A percentile compares a stretch with the other conserved stretches of the same genome.
Conservation (phyloP, 1,140 invertebrate genomes). For the Cyrtorhinus lividipennis region DNA sequence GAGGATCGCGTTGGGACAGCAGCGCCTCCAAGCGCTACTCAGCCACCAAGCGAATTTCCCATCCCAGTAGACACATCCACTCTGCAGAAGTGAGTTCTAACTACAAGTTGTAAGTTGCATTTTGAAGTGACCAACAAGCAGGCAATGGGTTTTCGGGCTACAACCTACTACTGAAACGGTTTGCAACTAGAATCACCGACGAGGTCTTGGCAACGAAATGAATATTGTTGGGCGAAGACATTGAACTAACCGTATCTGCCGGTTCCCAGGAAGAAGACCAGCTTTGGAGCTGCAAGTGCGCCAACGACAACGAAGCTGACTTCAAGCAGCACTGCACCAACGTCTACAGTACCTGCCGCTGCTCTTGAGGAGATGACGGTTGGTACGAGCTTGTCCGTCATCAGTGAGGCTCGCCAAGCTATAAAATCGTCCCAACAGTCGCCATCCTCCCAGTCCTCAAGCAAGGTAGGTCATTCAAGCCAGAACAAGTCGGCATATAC, state of each 20-base stretch:
- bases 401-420: conserved; percentile 13
- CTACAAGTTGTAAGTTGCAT: conserved; percentile 14
- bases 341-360: conserved; percentile 9
- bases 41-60: conserved; percentile 27
- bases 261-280: conserved; percentile 27
- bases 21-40: neutral
- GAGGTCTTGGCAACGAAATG: no score
- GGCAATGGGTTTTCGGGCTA: no score
- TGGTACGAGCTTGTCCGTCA: conserved; percentile 14
- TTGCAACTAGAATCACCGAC: no score
- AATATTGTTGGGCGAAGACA: no score
- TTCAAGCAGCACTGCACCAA: neutral
- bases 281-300: conserved; percentile 20
- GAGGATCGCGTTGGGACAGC: conserved; percentile 27
- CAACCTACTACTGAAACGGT: no score
- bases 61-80: conserved; percentile 26
- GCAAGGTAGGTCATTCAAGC: conserved; percentile 12
- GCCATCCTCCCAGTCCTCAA: conserved; percentile 15
- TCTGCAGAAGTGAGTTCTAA: conserved; percentile 25
- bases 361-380: conserved; percentile 14
- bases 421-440: conserved; percentile 11
- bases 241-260: no score
- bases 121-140: neutral
- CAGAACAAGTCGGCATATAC: no score
- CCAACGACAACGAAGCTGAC: conserved; percentile 15